Evolutionary conservation across 2,888 invertebrate species (phyloP).

Genomic region (Malthinus seriepunctatus): DNA sequence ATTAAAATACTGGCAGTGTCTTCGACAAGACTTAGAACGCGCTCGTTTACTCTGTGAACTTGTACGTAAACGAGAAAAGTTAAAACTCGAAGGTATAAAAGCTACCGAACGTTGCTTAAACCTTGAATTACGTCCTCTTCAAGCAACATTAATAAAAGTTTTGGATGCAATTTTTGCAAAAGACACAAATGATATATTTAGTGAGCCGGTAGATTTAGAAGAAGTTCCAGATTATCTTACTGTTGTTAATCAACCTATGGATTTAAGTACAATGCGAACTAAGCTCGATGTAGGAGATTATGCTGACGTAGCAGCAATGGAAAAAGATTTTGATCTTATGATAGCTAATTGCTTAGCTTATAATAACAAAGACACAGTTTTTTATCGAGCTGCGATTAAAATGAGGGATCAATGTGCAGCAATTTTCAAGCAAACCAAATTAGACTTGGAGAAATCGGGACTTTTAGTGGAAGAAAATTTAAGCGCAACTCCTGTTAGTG

Average conservation of each 20-base stretch:
- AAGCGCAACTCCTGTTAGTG: slow-evolving; percentile 36
- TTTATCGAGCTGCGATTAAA: slow-evolving; percentile 83
- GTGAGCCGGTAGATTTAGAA: slow-evolving; percentile 86
- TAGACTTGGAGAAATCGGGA: slow-evolving; percentile 70
- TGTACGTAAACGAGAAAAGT: slow-evolving; percentile 92
- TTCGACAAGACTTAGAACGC: slow-evolving; percentile 92
- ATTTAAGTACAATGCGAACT: slow-evolving; percentile 83
- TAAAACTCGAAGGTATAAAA: slow-evolving; percentile 85
- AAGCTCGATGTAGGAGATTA: slow-evolving; percentile 74
- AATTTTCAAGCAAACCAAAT: slow-evolving; percentile 77
- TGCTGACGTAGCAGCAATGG: slow-evolving; percentile 74
- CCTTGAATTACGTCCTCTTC: slow-evolving; percentile 80
- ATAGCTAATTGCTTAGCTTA: slow-evolving; percentile 94
- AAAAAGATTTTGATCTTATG: slow-evolving; percentile 93
- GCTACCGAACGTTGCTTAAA: slow-evolving; percentile 80
- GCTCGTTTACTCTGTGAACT: slow-evolving; percentile 91
- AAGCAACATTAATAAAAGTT: slow-evolving; percentile 76
- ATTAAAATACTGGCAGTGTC: slow-evolving; percentile 90
- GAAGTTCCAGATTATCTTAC: slow-evolving; percentile 91
- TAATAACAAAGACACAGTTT: slow-evolving; percentile 93
- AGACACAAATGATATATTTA: slow-evolving; percentile 87
- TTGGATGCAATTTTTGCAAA: slow-evolving; percentile 76
- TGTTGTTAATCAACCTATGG: slow-evolving; percentile 86
- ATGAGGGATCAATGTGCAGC: slow-evolving; percentile 87
- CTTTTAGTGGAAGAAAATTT: slow-evolving; percentile 52